Evolutionary conservation across 2,888 invertebrate species (phyloP).

Genomic region (Chrysomela aeneicollis): DNA sequence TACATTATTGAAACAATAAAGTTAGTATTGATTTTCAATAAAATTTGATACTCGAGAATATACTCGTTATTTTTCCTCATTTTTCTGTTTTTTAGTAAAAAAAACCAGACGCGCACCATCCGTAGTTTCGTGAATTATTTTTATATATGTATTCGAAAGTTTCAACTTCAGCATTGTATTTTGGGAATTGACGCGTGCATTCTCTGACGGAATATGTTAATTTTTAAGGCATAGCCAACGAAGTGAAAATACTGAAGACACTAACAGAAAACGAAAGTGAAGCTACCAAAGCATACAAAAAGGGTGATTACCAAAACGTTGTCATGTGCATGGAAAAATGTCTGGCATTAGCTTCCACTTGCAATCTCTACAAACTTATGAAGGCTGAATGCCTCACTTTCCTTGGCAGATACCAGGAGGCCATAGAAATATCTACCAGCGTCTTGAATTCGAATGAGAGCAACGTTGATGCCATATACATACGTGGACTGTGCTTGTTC

Average conservation of each 20-base stretch:
- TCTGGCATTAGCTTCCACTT: slow-evolving; percentile 77
- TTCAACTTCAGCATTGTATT: too few relatives aligned
- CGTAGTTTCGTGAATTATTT: too few relatives aligned
- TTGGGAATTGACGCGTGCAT: too few relatives aligned
- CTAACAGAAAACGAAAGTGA: slow-evolving; percentile 76
- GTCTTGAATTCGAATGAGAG: slow-evolving; percentile 82
- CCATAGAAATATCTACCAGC: slow-evolving; percentile 89
- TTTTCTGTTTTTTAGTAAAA: too few relatives aligned
- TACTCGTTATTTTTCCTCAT: too few relatives aligned
- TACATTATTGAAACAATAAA: too few relatives aligned
- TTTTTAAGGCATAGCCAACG: slow-evolving; percentile 62
- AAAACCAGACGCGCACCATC: too few relatives aligned
- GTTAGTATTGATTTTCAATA: too few relatives aligned
- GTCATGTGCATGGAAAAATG: slow-evolving; percentile 90
- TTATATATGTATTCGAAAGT: too few relatives aligned
- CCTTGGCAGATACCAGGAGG: slow-evolving; percentile 71
- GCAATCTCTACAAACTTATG: slow-evolving; percentile 64
- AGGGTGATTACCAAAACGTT: slow-evolving; percentile 84
- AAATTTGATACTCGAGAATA: too few relatives aligned
- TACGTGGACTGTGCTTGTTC: slow-evolving; percentile 89
- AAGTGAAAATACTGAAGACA: slow-evolving; percentile 72
- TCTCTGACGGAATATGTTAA: neutral
- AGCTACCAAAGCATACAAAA: slow-evolving; percentile 74
- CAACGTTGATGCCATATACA: slow-evolving; percentile 91
- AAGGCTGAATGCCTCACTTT: slow-evolving; percentile 91